Percentiles rank a stretch among this genome's conserved stretches.
These are phyloP conservation scores for Tachysurus fulvidraco DNA, from an alignment of 2,113 vertebrate species.

Conservation along the genomic window DNA sequence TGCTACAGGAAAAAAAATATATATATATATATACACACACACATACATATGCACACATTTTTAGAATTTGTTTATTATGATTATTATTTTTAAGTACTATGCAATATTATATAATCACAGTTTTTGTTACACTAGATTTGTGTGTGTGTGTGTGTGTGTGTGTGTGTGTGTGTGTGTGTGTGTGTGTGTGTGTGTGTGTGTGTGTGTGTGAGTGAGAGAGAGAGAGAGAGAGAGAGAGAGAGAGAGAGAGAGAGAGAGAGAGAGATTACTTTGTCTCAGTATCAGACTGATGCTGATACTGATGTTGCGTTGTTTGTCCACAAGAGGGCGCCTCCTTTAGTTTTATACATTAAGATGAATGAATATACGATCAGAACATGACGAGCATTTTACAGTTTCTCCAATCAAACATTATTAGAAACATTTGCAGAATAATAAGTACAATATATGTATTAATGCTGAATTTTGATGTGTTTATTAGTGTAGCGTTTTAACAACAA, in stretches of 20 bases:
- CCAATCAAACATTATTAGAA: background rate
- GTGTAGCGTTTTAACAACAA: background rate
- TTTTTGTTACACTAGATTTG: constrained; percentile 45
- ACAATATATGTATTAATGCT: background rate
- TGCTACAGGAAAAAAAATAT: too few relatives aligned
- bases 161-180: constrained; percentile 57
- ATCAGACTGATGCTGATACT: constrained; percentile 43
- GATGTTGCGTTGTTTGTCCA: constrained; percentile 35
- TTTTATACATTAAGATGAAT: background rate
- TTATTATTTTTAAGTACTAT: background rate
- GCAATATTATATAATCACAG: too few relatives aligned
- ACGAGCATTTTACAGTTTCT: background rate
- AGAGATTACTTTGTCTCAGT: constrained; percentile 30
- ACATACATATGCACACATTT: too few relatives aligned
- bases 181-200: constrained; percentile 53
- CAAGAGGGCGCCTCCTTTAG: constrained; percentile 40
- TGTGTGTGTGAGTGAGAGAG: too few relatives aligned
- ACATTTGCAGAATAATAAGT: background rate
- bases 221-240: too few relatives aligned
- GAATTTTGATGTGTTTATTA: background rate
- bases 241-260: background rate
- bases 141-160: constrained; percentile 51
- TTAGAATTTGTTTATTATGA: too few relatives aligned
- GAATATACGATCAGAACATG: too few relatives aligned
- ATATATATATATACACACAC: too few relatives aligned